Evolutionary conservation across 1,140 invertebrate species (phyloP).

Genomic region (Ephestia elutella): DNA sequence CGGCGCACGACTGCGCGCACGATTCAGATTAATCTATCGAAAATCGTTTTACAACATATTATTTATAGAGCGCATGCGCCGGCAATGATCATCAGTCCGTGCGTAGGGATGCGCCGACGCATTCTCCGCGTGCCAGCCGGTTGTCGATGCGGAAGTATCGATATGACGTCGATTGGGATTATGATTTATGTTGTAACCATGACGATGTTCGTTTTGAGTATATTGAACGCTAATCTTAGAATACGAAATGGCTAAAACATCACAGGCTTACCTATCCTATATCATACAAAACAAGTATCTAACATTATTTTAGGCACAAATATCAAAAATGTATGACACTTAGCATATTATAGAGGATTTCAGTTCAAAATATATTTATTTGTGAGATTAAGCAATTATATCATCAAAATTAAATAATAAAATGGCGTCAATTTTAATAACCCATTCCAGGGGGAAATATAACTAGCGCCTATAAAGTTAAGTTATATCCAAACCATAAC

Average conservation of each 20-base stretch:
- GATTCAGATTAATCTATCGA: conserved; percentile 75
- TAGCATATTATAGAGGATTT: too few species aligned
- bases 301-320: too few species aligned
- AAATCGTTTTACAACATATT: conserved; percentile 75
- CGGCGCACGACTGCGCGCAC: conserved; percentile 68
- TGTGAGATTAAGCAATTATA: not conserved
- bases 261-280: not conserved
- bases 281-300: too few species aligned
- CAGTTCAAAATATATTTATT: too few species aligned
- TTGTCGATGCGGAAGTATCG: conserved; percentile 48
- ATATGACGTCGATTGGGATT: conserved; percentile 14
- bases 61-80: conserved; percentile 73
- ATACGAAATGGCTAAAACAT: too few species aligned
- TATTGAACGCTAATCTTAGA: not conserved
- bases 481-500: not conserved
- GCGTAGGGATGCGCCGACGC: conserved; percentile 59
- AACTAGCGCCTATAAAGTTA: not conserved
- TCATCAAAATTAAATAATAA: not conserved
- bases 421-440: not conserved
- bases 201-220: not conserved
- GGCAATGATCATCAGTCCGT: conserved; percentile 71
- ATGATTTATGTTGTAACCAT: not conserved
- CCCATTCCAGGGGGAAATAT: not conserved
- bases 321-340: too few species aligned
- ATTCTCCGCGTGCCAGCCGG: conserved; percentile 33